Base-by-base conservation (phyloP, 1,140 invertebrate genomes). In the Nebria ingens region DNA sequence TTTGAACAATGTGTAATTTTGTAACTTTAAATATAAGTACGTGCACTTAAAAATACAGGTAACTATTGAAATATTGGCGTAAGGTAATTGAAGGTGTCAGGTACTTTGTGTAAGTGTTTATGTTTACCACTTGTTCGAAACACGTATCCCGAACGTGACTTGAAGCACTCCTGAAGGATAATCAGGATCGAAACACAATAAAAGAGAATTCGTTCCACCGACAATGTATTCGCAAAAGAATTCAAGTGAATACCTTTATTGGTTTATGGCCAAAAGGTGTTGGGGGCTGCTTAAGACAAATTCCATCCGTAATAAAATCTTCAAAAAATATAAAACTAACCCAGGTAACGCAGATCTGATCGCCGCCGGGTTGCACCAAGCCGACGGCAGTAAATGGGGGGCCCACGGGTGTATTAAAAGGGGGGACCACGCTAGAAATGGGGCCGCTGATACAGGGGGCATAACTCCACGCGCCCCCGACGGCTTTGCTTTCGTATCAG, bases 401-500 rank as follows among this genome's bases (percentile, higher is more conserved):
- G 66, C 67, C 69, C 69, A 71, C 6, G 69, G 69, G 62, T 68
- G 66, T 13, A 71, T 60, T 34, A 71, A 56, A 17, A 71, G 57
- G 17, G 69, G 69, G 19, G 69, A 68, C 69, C 69, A 71, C 2
- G 67, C 66, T 19, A 71, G 56, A n/a, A 71, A 60, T 1, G 66
- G 65, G 9, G 67, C 61, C 2, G 65, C 62, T 19, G 61, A 61
- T 29, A 62, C 58, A 11, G 61, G 52, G 22, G 63, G 29, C 53
- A 62, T 49, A 58, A 62, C 50, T 42, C 60, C 25, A 19, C 51
- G 34, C 19, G 61, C 57, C 9, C 56, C 25, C 55, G 58, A 45
- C 38, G 56, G 49, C 17, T 17, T 9, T 17, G 59, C 40, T 21
- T 51, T 51, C 9, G 12, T 22, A 21, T 51, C 50, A 9, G 50